Percentiles rank a stretch among this genome's conserved stretches.
Conservation (phyloP, 2,888 invertebrate species). For the Campoplex capitator region DNA sequence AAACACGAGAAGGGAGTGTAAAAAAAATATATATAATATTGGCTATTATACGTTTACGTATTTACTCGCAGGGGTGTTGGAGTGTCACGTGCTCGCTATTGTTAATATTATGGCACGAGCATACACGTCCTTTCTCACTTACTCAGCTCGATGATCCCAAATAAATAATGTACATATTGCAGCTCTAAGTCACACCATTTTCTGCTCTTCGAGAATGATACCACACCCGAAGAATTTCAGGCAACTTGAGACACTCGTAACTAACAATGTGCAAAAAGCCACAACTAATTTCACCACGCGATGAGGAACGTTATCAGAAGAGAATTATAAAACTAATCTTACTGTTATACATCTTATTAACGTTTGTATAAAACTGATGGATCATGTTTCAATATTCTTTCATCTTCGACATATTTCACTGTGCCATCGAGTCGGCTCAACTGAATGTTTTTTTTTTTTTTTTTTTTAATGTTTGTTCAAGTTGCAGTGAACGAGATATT, state of each 20-base stretch:
- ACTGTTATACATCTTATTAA: not conserved
- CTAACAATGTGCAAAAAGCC: not conserved
- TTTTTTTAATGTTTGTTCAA: no score
- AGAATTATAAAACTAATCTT: not conserved
- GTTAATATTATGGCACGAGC: slow-evolving; percentile 10
- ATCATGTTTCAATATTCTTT: not conserved
- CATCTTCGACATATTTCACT: no score
- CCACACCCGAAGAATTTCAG: not conserved
- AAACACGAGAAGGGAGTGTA: slow-evolving; percentile 58
- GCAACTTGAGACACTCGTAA: not conserved
- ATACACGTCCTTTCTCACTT: slow-evolving; percentile 1
- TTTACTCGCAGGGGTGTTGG: slow-evolving; percentile 14
- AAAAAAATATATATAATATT: slow-evolving; percentile 2
- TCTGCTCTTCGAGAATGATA: not conserved
- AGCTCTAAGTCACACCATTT: not conserved
- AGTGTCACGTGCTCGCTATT: slow-evolving; percentile 41
- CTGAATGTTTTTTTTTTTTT: no score
- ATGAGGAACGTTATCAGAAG: no score
- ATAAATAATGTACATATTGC: not conserved
- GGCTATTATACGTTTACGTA: not conserved
- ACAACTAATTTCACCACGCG: not conserved
- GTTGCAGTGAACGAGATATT: no score
- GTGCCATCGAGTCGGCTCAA: no score
- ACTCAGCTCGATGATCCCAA: not conserved
- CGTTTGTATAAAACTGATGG: not conserved